A percentile compares a stretch with the other conserved stretches of the same genome.
These are phyloP conservation scores for Phacellophora camtschatica DNA, from an alignment of 30 jellyfish, hydroid and myxozoan genomes.

Conservation along the genomic window DNA sequence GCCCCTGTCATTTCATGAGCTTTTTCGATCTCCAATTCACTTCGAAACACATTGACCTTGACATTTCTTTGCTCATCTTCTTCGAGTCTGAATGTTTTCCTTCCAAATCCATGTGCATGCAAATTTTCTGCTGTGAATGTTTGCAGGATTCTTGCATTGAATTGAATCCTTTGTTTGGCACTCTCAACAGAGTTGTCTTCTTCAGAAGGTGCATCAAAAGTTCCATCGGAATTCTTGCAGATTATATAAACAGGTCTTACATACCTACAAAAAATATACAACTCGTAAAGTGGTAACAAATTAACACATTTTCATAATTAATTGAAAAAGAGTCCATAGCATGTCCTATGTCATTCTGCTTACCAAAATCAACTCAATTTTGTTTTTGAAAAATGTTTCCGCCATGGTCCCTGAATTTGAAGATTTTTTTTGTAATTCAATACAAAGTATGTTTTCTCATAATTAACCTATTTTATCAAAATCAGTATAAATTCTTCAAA, in stretches of 20 bases:
- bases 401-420: too few relatives aligned
- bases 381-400: too few relatives aligned
- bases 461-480: too few relatives aligned
- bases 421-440: too few relatives aligned
- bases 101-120: constrained; percentile 68
- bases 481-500: too few relatives aligned
- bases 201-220: constrained; percentile 72
- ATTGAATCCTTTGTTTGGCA: constrained; percentile 75
- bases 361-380: too few relatives aligned
- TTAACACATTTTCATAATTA: too few relatives aligned
- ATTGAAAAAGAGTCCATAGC: too few relatives aligned
- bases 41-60: constrained; percentile 49
- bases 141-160: constrained; percentile 80
- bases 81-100: constrained; percentile 70
- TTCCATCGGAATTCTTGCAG: constrained; percentile 78
- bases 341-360: too few relatives aligned
- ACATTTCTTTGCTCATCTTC: constrained; percentile 59
- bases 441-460: too few relatives aligned
- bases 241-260: constrained; percentile 78
- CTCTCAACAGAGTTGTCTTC: constrained; percentile 61
- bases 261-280: constrained; percentile 34
- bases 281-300: too few relatives aligned
- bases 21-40: constrained; percentile 62
- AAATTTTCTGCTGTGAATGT: constrained; percentile 83
- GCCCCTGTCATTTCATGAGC: constrained; percentile 82